Base-by-base conservation (phyloP, 2,113 vertebrate genomes). In the Orthochromis indermauri region DNA sequence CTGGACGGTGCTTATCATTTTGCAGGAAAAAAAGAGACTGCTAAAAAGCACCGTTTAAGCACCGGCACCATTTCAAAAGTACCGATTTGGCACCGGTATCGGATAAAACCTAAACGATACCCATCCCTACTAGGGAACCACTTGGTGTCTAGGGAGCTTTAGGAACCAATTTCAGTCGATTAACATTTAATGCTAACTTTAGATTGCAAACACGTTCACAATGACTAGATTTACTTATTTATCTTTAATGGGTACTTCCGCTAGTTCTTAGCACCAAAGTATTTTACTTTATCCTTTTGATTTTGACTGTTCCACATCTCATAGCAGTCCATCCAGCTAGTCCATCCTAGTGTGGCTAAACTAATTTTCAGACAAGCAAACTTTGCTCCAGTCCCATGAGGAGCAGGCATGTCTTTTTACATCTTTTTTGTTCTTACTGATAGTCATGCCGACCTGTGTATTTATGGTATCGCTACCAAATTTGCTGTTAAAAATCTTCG, bases 61-160 rank as follows among this genome's bases (percentile, higher is more conserved):
- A 28, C 26, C 0, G 3, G 24, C 3, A 2, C 54, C 0, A 0
- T 59, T 59, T 59, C 55, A 59, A 59, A 28, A 59, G 26, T 59
- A 31, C 13, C 0, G 8, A 59, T 59, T 59, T 59, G 26, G 26
- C 55, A 59, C 26, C 1, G 0, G 55, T 59, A 59, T 59, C 3
- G 0, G 13, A 59, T 59, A 59, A 59, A 31, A 59, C 55, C 26
- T 59, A 31, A 59, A 31, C 8, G 2, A 59, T 6, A 59, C 55
- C 26, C 0, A 31, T 59, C 55, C 13, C 13, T 26, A 16, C 37
- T 21, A 45, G 66, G 37, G 37, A 24, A 16, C n/a, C 3, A 16
- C 21, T 42, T 37, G 19, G 21, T 10, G 12, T 71, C 13, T 42
- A 42, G 13, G 66, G 4, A 16, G 21, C 37, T 26, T 16, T 26